Evolutionary conservation across 1,140 invertebrate species (phyloP), one percentile per base, ranked within the genome.

Genomic region (Aphidius ervi): DNA sequence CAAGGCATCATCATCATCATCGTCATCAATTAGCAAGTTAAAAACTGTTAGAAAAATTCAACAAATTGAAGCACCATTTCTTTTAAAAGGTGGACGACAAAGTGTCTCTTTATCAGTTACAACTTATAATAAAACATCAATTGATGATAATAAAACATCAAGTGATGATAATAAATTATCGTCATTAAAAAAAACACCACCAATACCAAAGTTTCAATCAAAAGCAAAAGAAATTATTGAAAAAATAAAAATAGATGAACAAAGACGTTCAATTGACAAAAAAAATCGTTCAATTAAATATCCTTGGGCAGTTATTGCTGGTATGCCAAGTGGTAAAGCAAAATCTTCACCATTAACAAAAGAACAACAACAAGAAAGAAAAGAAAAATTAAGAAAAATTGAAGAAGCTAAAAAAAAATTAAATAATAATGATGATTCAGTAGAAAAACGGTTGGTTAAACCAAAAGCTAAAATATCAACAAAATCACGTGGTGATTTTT

Each of bases 401-500:
- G 70, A 70, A 10, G 53, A 55, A 2, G 65, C 70, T 10, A 42
- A 69, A 5, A 67, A 63, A 6, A 63, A 45, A 42, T 5, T 6
- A 0, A 7, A 49, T 5, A 57, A 63, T 8, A 55, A 9, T 2
- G 56, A 58, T 23, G 7, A 55, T 16, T 41, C 48, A 5, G 42
- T 52, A 3, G 64, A 55, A 46, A 64, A 63, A 6, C 49, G 45
- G 8, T 20, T 58, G 49, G 43, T 40, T 5, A 71, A 68, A 56
- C 60, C 68, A 6, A 67, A 56, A 49, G 70, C 65, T 6, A 74
- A 74, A 53, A 7, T 72, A 5, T 65, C 70, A 0, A 23, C 46
- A 5, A 72, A 66, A 43, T 64, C 60, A 9, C 62, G 72, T 46
- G 62, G 54, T 0, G 70, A 72, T 47, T 70, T 71, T 48, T 61